Conservation (phyloP, 2,113 vertebrate genomes). For the Cyprinus carpio region DNA sequence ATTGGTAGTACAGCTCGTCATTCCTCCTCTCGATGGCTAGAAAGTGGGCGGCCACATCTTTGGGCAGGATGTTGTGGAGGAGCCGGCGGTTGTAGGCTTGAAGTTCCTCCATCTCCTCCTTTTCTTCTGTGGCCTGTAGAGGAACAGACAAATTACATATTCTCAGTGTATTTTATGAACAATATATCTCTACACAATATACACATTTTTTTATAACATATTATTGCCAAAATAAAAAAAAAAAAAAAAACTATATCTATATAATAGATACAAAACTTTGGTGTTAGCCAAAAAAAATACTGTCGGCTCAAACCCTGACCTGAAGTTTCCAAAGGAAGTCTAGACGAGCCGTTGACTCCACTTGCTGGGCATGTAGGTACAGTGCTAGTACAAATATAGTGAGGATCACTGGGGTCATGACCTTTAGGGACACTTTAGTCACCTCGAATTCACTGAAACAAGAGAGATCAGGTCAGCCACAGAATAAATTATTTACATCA, state of each 20-base stretch:
- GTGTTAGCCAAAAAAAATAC: not conserved
- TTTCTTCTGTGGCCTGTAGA: constrained; percentile 89
- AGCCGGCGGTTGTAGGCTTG: constrained; percentile 94
- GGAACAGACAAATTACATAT: not conserved
- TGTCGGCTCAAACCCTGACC: constrained; percentile 68
- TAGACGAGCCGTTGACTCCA: constrained; percentile 76
- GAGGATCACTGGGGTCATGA: constrained; percentile 91
- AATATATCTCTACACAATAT: not conserved
- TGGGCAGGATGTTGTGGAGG: constrained; percentile 94
- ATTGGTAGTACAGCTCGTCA: constrained; percentile 96
- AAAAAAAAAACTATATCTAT: too few species aligned
- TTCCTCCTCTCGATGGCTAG: constrained; percentile 89
- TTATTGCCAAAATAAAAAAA: not conserved
- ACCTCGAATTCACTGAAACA: constrained; percentile 67
- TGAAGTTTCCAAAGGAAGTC: constrained; percentile 93
- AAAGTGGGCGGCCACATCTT: constrained; percentile 94
- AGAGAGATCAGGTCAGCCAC: constrained; percentile 1
- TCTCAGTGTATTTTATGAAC: not conserved
- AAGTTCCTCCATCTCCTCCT: constrained; percentile 97
- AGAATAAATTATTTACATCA: constrained; percentile 5
- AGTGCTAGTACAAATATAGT: constrained; percentile 91
- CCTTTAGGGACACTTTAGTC: constrained; percentile 89
- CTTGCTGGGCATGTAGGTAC: constrained; percentile 95
- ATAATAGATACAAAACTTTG: too few species aligned
- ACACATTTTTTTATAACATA: not conserved